Base-by-base conservation (phyloP, 1,140 invertebrate species). In the Camponotus pennsylvanicus region DNA sequence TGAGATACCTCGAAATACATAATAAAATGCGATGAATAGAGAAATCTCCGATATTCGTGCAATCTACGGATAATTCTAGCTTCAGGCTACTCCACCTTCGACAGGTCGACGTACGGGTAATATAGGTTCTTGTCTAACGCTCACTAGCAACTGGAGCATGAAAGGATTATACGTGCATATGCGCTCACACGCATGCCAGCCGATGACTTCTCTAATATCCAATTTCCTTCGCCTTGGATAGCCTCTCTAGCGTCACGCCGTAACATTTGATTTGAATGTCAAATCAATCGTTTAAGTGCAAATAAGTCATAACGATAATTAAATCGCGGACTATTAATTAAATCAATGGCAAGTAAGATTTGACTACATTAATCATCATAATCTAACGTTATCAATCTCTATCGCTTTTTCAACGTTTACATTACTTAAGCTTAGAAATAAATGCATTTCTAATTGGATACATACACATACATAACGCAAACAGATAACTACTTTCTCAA, bases 131-230 rank as follows among this genome's bases (percentile, higher is more conserved):
- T 84, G 87, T 89, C 85, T 83, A 90, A 90, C 80, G 49, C 86
- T 86, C 89, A 80, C 82, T 88, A 90, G 85, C 86, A 90, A 90
- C 89, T 90, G 86, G 89, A 90, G 89, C 89, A 90, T 90, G 89
- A 90, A 90, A 87, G 63, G 76, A 89, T 89, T 90, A 89, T 87
- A 71, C 82, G 75, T 61, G 63, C 63, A 64, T 27, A 55, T 77
- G 49, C 67, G 42, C 49, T 27, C 70, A 80, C 57, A 85, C 32
- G 59, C 18, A n/a, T 21, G 37, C 66, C 37, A 80, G 18, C 45
- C 67, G 82, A 86, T 77, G 37, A 71, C 87, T 86, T 66, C 75
- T 86, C 57, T 80, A 80, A 88, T 88, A 86, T 88, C 83, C 63
- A 89, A 89, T 89, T 89, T 89, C 88, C 88, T 89, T 82, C 83